Evolutionary conservation across 2,888 invertebrate species (phyloP), one percentile per base, ranked within the genome.

Genomic region (Auanema freiburgensis): DNA sequence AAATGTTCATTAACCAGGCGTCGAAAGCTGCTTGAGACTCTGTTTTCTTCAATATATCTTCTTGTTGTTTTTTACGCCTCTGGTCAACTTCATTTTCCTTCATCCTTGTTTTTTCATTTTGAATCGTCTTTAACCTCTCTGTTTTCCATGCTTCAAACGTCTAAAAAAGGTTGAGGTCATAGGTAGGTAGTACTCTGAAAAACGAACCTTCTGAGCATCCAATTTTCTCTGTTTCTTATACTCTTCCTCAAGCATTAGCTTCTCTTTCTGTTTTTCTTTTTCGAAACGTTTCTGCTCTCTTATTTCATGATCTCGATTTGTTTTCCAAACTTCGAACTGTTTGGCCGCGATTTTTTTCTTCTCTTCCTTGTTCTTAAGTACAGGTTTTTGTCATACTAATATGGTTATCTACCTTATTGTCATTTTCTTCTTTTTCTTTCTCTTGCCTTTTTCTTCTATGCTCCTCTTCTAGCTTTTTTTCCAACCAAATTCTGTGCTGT

Each of bases 251-350:
- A 21, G 5, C 24, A 21, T 6, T 23, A 12, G 18, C 49, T 50
- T 57, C 12, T 57, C 57, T 43, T 14, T 51, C n/a, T 52, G 44
- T 12, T 53, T 43, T n/a, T 11, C 14, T 44, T 23, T 44, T 12
- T 49, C 21, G 8, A 25, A 43, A 43, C 33, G 51, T 33, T 44
- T 57, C 43, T 51, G 43, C 33, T 58, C 53, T 14, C 44, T 41
- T 21, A 33, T 16, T 49, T 43, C 53, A 33, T 52, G 65, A 41
- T 70, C 69, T 11, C 57, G 42, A 23, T 67, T 61, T 24, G 51
- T 42, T 23, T 67, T 67, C 72, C 72, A 72, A 52, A 61, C 16
- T 16, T 68, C 65, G 40, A 68, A 72, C 1, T 66, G 55, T 50
- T 59, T 63, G 3, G 63, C 57, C 10, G 72, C 60, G 33, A 65